These are phyloP conservation scores for Drosophila algonquin DNA, from an alignment of 2,888 invertebrate genomes.

Conservation along the genomic window DNA sequence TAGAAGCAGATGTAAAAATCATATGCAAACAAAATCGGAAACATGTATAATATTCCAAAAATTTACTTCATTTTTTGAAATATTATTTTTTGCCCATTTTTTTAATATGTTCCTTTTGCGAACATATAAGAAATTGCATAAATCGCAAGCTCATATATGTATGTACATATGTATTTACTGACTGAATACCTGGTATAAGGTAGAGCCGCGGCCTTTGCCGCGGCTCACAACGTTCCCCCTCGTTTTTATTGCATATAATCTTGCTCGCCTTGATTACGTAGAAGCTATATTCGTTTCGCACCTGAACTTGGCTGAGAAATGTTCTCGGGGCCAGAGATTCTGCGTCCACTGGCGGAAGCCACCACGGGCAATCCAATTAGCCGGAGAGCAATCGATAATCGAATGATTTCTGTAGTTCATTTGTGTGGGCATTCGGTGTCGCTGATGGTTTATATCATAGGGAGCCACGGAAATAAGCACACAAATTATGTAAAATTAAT, in stretches of 20 bases:
- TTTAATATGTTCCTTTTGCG: too few relatives aligned
- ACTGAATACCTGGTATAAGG: too few relatives aligned
- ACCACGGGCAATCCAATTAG: conserved; percentile 9
- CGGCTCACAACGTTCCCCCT: too few relatives aligned
- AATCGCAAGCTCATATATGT: too few relatives aligned
- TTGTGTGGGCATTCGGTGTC: not conserved
- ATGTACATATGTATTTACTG: too few relatives aligned
- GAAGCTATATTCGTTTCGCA: not conserved
- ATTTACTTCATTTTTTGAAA: too few relatives aligned
- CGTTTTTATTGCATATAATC: conserved; percentile 65
- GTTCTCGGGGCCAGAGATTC: conserved; percentile 6
- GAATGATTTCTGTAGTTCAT: conserved; percentile 5
- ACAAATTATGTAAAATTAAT: conserved; percentile 17
- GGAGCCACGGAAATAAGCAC: not conserved
- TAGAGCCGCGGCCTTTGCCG: too few relatives aligned
- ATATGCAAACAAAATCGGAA: too few relatives aligned
- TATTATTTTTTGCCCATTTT: too few relatives aligned
- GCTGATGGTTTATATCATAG: not conserved
- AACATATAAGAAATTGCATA: too few relatives aligned
- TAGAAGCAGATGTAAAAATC: too few relatives aligned
- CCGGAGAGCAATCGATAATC: conserved; percentile 18
- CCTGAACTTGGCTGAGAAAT: conserved; percentile 52
- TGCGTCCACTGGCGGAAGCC: conserved; percentile 12
- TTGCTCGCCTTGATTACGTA: not conserved
- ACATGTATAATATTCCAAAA: too few relatives aligned